A percentile compares a stretch with the other conserved stretches of the same genome.
Evolutionary conservation across 2,797 vertebrate genomes (phyloP).

Genomic region (Enoplosus armatus): DNA sequence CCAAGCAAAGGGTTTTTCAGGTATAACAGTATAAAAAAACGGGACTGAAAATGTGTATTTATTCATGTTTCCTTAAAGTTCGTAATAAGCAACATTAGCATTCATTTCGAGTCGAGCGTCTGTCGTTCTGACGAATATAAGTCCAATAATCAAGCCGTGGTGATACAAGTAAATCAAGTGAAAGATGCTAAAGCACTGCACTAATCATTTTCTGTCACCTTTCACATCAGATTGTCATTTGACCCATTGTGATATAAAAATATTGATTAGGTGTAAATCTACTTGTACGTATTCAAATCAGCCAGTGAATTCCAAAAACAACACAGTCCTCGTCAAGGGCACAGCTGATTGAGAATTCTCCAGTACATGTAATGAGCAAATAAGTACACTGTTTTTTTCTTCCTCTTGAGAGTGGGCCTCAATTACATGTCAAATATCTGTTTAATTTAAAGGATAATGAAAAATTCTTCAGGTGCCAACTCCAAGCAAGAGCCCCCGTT

Average conservation of each 20-base stretch:
- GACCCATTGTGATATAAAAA: not conserved
- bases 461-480: conserved; percentile 61
- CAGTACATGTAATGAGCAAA: conserved; percentile 19
- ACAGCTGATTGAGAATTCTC: conserved; percentile 27
- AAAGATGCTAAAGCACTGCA: not conserved
- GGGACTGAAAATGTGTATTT: too few relatives aligned
- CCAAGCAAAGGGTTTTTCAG: too few relatives aligned
- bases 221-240: not conserved
- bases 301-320: conserved; percentile 3
- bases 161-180: not conserved
- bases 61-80: too few relatives aligned
- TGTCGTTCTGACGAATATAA: not conserved
- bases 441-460: conserved; percentile 68
- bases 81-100: too few relatives aligned
- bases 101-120: not conserved
- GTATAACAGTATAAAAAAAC: too few relatives aligned
- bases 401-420: conserved; percentile 41
- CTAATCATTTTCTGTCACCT: not conserved
- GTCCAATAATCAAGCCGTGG: not conserved
- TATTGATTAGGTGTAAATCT: not conserved
- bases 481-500: conserved; percentile 24
- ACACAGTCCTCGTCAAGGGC: conserved; percentile 17
- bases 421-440: conserved; percentile 38
- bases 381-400: not conserved
- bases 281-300: not conserved